These are phyloP conservation scores for Beroe ovata DNA, from an alignment of 37 sponge, comb jelly and placozoan species.

Conservation along the genomic window DNA sequence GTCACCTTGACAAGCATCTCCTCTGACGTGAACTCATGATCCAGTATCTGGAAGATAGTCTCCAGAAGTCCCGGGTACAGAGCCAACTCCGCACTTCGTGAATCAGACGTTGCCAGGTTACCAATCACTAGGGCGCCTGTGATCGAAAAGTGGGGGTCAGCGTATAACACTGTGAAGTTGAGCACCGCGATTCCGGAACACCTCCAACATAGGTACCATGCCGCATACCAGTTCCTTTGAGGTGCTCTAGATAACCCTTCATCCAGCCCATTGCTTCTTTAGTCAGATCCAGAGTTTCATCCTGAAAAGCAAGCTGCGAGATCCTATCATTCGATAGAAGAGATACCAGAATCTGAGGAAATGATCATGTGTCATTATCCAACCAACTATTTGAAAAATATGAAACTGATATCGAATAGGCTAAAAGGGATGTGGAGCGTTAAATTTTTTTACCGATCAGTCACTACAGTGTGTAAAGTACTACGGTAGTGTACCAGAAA, in stretches of 20 bases:
- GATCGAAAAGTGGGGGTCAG: no score
- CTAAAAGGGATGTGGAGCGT: no score
- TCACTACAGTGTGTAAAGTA: no score
- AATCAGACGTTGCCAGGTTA: constrained; percentile 54
- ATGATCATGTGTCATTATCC: no score
- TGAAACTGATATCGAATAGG: no score
- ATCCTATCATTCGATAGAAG: constrained; percentile 3
- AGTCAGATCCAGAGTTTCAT: constrained; percentile 8
- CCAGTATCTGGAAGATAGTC: constrained; percentile 22
- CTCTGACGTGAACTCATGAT: neutral
- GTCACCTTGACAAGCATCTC: constrained; percentile 55
- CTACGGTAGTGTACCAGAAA: no score
- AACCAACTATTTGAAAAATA: no score
- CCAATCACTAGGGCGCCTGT: constrained; percentile 52
- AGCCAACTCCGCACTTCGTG: neutral
- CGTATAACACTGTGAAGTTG: no score
- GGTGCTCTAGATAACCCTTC: constrained; percentile 28
- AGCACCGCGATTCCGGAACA: no score
- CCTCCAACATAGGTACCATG: no score
- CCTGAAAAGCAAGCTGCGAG: constrained; percentile 15
- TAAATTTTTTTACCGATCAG: no score
- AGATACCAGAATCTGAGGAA: constrained; percentile 7
- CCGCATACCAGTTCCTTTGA: constrained; percentile 56
- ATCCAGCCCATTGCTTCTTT: constrained; percentile 50
- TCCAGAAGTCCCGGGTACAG: neutral